A percentile compares a stretch with the other conserved stretches of the same genome.
Evolutionary conservation across 2,113 vertebrate species (phyloP).

Genomic region (Eulemur rufifrons): DNA sequence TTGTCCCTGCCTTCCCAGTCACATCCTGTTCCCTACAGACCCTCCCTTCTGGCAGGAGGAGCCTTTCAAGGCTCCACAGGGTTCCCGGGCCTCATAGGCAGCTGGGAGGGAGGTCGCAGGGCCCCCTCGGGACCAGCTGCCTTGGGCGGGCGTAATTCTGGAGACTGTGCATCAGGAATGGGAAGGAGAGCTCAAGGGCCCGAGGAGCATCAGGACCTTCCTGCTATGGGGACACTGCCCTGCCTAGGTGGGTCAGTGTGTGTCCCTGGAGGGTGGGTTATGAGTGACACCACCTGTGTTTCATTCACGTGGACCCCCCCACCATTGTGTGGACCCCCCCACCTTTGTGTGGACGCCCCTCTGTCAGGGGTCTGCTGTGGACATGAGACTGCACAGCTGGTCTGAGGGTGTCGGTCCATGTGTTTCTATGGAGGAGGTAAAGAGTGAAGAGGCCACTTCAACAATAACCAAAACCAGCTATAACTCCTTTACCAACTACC

Average conservation of each 20-base stretch:
- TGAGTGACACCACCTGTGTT: neutral
- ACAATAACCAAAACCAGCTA: neutral
- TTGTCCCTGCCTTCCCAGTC: neutral
- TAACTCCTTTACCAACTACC: neutral
- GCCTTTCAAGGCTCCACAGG: neutral
- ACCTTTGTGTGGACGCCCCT: neutral
- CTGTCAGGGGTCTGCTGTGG: neutral
- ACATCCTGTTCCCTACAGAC: neutral
- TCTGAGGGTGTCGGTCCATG: neutral
- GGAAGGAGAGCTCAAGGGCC: neutral
- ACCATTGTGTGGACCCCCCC: neutral
- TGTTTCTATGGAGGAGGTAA: neutral
- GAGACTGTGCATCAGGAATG: neutral
- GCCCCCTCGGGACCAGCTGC: neutral
- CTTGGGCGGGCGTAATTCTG: neutral
- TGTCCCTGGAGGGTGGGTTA: neutral
- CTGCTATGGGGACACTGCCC: neutral
- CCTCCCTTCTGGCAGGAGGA: neutral
- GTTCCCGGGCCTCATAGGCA: conserved; percentile 40
- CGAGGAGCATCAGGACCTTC: neutral
- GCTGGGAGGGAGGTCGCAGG: conserved; percentile 28
- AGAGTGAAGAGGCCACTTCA: neutral
- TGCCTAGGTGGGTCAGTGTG: neutral
- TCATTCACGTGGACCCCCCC: neutral
- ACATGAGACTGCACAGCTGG: neutral